Evolutionary conservation across 2,888 invertebrate species (phyloP).

Genomic region (Pseudeuparius sepicola): DNA sequence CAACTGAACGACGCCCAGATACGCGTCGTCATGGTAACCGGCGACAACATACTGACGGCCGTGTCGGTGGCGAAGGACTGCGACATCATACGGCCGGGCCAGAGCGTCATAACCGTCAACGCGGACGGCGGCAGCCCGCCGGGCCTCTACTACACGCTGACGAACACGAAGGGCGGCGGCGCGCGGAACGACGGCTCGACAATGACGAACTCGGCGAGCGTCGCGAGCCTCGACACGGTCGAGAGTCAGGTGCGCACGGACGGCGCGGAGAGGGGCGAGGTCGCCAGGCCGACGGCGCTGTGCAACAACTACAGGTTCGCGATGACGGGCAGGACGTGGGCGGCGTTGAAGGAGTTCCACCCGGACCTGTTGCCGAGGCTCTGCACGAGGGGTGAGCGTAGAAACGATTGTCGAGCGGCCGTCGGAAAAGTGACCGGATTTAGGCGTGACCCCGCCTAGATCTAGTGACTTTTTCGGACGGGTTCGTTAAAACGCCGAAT

Average conservation of each 20-base stretch:
- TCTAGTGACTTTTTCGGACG: too few relatives aligned
- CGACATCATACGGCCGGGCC: constrained; percentile 60
- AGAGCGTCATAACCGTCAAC: constrained; percentile 41
- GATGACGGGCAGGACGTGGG: constrained; percentile 62
- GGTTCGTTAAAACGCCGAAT: too few relatives aligned
- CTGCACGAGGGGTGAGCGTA: constrained; percentile 58
- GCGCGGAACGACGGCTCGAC: constrained; percentile 26
- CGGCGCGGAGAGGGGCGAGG: constrained; percentile 14
- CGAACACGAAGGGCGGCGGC: constrained; percentile 31
- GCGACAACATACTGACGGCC: constrained; percentile 84
- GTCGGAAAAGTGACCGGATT: too few relatives aligned
- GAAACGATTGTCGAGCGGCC: too few relatives aligned
- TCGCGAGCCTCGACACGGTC: constrained; percentile 51
- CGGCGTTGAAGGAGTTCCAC: constrained; percentile 61
- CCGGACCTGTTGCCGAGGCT: constrained; percentile 57
- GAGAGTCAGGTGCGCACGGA: constrained; percentile 44
- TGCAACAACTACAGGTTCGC: constrained; percentile 44
- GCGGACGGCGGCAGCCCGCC: constrained; percentile 38
- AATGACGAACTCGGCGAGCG: constrained; percentile 49
- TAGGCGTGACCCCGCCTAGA: too few relatives aligned
- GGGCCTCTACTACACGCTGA: constrained; percentile 43
- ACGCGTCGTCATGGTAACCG: constrained; percentile 94
- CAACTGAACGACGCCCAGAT: constrained; percentile 77
- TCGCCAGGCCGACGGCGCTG: constrained; percentile 20
- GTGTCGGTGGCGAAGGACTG: constrained; percentile 88